A percentile compares a stretch with the other conserved stretches of the same genome.
Conservation (phyloP, 1,140 invertebrate species). For the Drosophila repletoides region DNA sequence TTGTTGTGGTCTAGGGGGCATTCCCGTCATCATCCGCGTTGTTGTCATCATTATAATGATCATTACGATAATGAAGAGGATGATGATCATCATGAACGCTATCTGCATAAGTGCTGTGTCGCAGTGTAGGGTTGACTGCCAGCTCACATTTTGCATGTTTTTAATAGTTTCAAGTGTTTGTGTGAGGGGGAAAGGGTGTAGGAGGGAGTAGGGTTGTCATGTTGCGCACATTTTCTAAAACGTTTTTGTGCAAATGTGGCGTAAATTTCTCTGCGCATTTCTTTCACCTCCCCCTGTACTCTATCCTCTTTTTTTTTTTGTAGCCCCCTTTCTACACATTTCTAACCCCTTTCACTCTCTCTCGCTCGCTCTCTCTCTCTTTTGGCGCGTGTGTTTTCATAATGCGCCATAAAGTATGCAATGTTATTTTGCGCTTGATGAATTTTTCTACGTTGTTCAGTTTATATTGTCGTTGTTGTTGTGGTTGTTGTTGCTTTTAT, state of each 20-base stretch:
- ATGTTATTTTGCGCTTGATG: constrained; percentile 80
- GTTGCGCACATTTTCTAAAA: constrained; percentile 73
- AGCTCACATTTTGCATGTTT: constrained; percentile 67
- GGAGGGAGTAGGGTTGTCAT: constrained; percentile 36
- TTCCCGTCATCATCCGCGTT: constrained; percentile 8
- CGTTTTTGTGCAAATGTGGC: constrained; percentile 77
- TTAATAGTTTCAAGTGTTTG: constrained; percentile 57
- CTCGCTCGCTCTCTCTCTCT: background rate
- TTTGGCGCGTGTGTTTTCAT: constrained; percentile 72
- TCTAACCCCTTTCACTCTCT: background rate
- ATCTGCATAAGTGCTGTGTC: constrained; percentile 64
- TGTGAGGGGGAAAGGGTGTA: background rate
- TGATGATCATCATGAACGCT: constrained; percentile 38
- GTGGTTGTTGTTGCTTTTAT: constrained; percentile 2
- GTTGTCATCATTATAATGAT: constrained; percentile 31
- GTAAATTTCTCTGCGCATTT: constrained; percentile 49
- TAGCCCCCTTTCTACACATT: background rate
- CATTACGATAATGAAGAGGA: constrained; percentile 18
- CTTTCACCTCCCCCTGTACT: background rate
- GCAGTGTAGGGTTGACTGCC: constrained; percentile 56
- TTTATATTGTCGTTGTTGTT: constrained; percentile 28
- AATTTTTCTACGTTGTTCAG: constrained; percentile 75
- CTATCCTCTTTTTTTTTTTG: background rate
- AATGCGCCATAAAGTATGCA: constrained; percentile 80
- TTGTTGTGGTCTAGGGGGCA: background rate